Base-by-base conservation (phyloP, 2,113 vertebrate species). In the Ginglymostoma cirratum region DNA sequence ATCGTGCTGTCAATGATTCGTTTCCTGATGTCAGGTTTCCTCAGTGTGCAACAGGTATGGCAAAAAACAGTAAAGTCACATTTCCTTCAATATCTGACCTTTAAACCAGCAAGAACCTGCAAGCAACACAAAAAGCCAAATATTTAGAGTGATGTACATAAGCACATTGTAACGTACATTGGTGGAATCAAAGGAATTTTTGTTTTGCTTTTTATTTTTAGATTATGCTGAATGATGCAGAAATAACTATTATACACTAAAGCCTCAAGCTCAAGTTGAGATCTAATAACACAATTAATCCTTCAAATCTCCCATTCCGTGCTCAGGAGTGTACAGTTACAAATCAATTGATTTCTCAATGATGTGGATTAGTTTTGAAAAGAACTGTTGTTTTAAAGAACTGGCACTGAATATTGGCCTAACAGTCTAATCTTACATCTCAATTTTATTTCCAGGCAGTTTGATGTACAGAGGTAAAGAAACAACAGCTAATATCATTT, bases 401-500 rank as follows among this genome's bases (percentile, higher is more conserved):
- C 45, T 70, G 66, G 38, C 94, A 72, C 24, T 95, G 70, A 48
- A 45, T 69, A 72, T 72, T 76, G 14, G 67, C 67, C 8, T 93
- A 93, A 38, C 61, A 66, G 55, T 38, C 61, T 67, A 6, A 23
- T 93, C 66, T 93, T 93, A 66, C 89, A 42, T 66, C 61, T 93
- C 66, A n/a, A 66, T 38, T 93, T 93, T 93, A 93, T 93, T 93
- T n/a, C 61, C 8, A 70, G 24, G 42, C 34, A 38, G n/a, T 72
- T 95, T 52, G 67, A 76, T 48, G 69, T 45, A 30, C 45, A 95
- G 38, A 27, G 23, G 72, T 72, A 72, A 48, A 94, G 67, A 45
- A 94, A 94, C 10, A 72, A 94, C 48, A 95, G 93, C 38, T 38
- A 72, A 69, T 48, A 72, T 52, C 52, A 67, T 95, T 95, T 95